Conservation (phyloP, 2,888 invertebrate species). For the Coelogynopora nodosa region DNA sequence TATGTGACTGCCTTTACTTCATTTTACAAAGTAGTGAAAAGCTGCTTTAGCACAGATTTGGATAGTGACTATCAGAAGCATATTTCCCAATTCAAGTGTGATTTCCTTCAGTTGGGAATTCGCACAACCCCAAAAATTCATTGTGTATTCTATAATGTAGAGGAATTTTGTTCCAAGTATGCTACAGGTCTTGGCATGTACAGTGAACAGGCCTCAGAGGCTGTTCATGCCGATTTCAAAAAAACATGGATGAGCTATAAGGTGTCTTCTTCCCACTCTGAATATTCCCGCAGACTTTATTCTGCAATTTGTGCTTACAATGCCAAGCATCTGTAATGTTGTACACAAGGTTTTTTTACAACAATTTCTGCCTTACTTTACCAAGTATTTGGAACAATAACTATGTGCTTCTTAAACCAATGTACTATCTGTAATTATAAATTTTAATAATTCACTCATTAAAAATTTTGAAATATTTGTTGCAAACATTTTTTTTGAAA, state of each 20-base stretch:
- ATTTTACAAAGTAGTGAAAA: conserved; percentile 31
- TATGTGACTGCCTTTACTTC: conserved; percentile 29
- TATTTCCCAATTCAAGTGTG: conserved; percentile 32
- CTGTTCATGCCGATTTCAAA: conserved; percentile 18
- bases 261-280: conserved; percentile 19
- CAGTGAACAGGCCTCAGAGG: conserved; percentile 32
- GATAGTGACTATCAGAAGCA: conserved; percentile 25
- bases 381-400: conserved; percentile 27
- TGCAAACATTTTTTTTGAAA: conserved; percentile 15
- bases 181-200: conserved; percentile 27
- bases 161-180: conserved; percentile 22
- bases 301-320: conserved; percentile 28
- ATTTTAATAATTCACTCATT: conserved; percentile 28
- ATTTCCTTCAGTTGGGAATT: conserved; percentile 26
- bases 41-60: conserved; percentile 31
- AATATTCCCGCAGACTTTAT: conserved; percentile 27
- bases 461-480: conserved; percentile 31
- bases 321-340: conserved; percentile 28
- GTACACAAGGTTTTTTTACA: conserved; percentile 17
- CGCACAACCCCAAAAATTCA: conserved; percentile 37
- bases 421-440: conserved; percentile 20
- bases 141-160: conserved; percentile 34
- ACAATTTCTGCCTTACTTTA: conserved; percentile 28
- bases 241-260: not conserved
- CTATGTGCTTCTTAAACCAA: conserved; percentile 28